Evolutionary conservation across 2,113 vertebrate species (phyloP).

Genomic region (Sinocyclocheilus grahami): DNA sequence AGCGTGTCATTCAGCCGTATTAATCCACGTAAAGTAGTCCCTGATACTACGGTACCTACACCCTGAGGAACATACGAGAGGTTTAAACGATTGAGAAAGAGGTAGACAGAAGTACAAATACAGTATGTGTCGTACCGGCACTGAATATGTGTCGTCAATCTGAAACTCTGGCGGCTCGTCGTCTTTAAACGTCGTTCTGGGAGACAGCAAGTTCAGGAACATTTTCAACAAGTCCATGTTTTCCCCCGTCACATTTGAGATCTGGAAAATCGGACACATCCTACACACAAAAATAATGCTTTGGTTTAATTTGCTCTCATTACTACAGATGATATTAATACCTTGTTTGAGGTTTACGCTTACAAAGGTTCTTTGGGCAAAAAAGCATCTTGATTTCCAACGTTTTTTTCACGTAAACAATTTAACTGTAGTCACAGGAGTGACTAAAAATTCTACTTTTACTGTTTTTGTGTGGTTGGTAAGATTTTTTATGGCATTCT

Average conservation of each 20-base stretch:
- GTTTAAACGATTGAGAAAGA: not conserved
- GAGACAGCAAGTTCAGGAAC: conserved; percentile 96
- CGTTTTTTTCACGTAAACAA: not conserved
- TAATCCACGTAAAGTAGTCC: conserved; percentile 89
- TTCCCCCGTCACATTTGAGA: conserved; percentile 94
- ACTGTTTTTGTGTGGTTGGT: no score
- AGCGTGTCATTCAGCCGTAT: conserved; percentile 92
- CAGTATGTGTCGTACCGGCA: conserved; percentile 78
- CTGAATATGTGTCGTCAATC: conserved; percentile 96
- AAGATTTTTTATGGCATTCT: not conserved
- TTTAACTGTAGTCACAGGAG: not conserved
- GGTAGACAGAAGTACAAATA: not conserved
- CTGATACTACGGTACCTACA: conserved; percentile 94
- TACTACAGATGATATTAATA: not conserved
- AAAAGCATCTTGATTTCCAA: not conserved
- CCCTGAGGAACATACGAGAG: conserved; percentile 74
- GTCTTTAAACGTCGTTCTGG: conserved; percentile 85
- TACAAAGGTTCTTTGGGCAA: not conserved
- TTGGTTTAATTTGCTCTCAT: not conserved
- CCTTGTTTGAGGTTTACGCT: not conserved
- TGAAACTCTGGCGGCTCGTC: conserved; percentile 95
- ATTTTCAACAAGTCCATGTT: conserved; percentile 95
- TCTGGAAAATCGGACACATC: conserved; percentile 98
- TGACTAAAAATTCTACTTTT: no score
- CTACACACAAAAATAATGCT: conserved; percentile 63